phyloP scores from a whole-genome alignment of 2,113 vertebrate genomes.

The Mesocricetus auratus region DNA sequence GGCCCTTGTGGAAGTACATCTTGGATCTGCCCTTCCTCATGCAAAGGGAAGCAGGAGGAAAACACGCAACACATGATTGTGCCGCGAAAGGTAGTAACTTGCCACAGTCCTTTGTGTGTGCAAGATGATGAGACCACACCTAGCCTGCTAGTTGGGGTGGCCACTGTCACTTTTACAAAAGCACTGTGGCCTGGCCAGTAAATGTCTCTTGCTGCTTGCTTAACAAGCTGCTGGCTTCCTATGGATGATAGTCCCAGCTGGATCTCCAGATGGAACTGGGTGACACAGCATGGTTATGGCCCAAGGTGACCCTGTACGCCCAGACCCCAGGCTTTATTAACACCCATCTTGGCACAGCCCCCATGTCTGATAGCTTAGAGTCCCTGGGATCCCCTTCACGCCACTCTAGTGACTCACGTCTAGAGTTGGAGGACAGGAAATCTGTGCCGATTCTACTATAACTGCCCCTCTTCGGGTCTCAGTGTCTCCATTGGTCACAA shows the following conservation, averaged over 20 bases:
- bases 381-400: neutral
- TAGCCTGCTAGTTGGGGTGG: neutral
- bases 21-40: rapidly evolving
- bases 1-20: neutral
- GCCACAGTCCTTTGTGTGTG: neutral
- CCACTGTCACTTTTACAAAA: neutral
- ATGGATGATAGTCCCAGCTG: neutral
- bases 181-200: neutral
- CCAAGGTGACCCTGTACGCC: neutral
- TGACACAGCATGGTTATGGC: neutral
- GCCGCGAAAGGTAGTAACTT: neutral
- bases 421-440: rapidly evolving
- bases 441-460: neutral
- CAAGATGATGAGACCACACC: neutral
- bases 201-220: neutral
- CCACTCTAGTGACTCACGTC: neutral
- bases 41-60: neutral
- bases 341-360: neutral
- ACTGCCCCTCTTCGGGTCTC: neutral
- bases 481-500: neutral
- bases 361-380: neutral
- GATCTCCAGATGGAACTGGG: neutral
- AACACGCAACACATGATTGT: too few species aligned
- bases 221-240: neutral
- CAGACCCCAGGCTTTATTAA: neutral